phyloP scores from a whole-genome alignment of 2,797 vertebrate genomes.

The Galagoides demidoff region DNA sequence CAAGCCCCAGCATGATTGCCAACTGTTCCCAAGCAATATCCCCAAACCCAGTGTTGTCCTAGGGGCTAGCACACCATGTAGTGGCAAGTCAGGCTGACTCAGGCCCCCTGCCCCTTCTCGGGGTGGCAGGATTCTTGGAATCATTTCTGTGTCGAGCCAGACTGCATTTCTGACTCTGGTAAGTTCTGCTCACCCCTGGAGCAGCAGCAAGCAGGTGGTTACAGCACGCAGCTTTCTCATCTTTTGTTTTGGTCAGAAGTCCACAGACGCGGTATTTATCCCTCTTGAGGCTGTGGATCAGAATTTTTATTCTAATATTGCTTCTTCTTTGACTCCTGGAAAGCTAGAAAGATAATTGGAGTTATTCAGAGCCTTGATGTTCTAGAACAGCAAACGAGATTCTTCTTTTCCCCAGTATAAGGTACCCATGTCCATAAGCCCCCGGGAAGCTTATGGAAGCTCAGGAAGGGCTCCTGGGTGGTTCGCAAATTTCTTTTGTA shows the following conservation, averaged over 20 bases:
- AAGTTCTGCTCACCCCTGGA: background rate
- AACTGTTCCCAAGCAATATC: background rate
- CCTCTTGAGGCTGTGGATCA: background rate
- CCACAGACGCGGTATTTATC: background rate
- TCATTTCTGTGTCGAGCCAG: conserved; percentile 42
- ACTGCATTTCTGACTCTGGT: background rate
- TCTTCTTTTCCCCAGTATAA: background rate
- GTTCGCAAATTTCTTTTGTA: background rate
- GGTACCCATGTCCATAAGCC: background rate
- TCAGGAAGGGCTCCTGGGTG: background rate
- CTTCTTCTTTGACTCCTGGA: background rate
- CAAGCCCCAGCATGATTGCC: background rate
- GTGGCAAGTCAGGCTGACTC: background rate
- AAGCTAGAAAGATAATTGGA: background rate
- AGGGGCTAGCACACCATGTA: background rate
- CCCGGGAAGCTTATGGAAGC: too few relatives aligned
- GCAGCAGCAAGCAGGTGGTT: background rate
- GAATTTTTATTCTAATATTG: background rate
- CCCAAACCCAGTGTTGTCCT: background rate
- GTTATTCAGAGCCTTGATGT: conserved; percentile 12
- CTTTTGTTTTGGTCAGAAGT: background rate
- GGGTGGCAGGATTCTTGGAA: background rate
- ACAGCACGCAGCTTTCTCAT: background rate
- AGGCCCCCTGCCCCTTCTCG: conserved; percentile 40
- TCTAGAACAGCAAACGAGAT: background rate